Evolutionary conservation across 2,888 invertebrate species (phyloP).

Genomic region (Melanargia galathea): DNA sequence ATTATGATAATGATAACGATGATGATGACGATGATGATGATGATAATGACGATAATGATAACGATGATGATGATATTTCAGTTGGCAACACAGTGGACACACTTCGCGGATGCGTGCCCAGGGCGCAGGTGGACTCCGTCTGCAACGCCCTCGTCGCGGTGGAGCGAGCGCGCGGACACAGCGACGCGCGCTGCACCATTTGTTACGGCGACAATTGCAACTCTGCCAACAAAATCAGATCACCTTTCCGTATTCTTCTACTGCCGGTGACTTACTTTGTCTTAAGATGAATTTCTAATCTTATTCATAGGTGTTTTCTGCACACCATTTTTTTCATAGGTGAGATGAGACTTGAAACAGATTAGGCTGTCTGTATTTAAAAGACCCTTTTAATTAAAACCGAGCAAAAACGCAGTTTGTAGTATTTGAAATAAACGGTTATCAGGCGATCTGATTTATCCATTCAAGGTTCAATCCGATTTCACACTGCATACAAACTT

Average conservation of each 20-base stretch:
- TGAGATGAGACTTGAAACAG: too few relatives aligned
- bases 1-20: too few relatives aligned
- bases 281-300: constrained; percentile 46
- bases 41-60: too few relatives aligned
- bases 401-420: background rate
- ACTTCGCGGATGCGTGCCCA: constrained; percentile 69
- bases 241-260: constrained; percentile 43
- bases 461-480: background rate
- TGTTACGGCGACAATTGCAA: constrained; percentile 74
- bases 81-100: constrained; percentile 75
- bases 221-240: constrained; percentile 46
- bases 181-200: constrained; percentile 70
- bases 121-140: constrained; percentile 67
- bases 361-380: too few relatives aligned
- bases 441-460: background rate
- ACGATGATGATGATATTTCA: constrained; percentile 48
- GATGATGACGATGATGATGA: too few relatives aligned
- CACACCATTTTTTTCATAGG: too few relatives aligned
- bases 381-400: background rate
- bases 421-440: background rate
- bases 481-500: too few relatives aligned
- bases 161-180: constrained; percentile 72
- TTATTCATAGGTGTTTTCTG: background rate
- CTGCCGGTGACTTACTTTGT: constrained; percentile 52
- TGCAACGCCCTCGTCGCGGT: constrained; percentile 68